Evolutionary conservation across 2,113 vertebrate genomes (phyloP).

Genomic region (Beaufortia kweichowensis): DNA sequence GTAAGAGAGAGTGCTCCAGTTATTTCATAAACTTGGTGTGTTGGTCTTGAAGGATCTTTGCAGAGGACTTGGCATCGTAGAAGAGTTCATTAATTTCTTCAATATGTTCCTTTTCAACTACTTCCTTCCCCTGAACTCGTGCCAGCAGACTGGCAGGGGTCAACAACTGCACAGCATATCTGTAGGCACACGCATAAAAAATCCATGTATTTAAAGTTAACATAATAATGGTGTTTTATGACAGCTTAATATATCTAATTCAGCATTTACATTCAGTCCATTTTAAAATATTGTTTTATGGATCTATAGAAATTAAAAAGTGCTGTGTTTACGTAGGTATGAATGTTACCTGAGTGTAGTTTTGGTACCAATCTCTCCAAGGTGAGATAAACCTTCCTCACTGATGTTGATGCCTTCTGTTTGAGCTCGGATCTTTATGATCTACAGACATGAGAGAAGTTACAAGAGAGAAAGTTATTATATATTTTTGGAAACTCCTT

Average conservation of each 20-base stretch:
- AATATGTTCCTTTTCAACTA: conserved; percentile 92
- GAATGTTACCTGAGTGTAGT: conserved; percentile 87
- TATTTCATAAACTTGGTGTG: conserved; percentile 98
- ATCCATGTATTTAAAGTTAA: too few relatives aligned
- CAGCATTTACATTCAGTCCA: too few relatives aligned
- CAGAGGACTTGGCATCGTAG: conserved; percentile 97
- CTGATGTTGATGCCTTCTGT: conserved; percentile 92
- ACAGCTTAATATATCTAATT: neutral
- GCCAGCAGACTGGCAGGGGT: conserved; percentile 92
- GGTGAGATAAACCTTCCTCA: conserved; percentile 88
- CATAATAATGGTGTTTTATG: neutral
- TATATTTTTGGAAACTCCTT: too few relatives aligned
- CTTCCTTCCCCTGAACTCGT: conserved; percentile 93
- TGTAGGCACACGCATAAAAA: conserved; percentile 57
- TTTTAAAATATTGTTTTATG: too few relatives aligned
- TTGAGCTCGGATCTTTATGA: conserved; percentile 96
- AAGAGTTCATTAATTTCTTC: conserved; percentile 98
- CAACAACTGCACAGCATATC: conserved; percentile 92
- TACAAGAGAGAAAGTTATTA: too few relatives aligned
- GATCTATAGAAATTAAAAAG: neutral
- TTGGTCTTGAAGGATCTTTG: conserved; percentile 96
- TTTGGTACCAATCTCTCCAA: conserved; percentile 95
- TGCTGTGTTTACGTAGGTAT: conserved; percentile 11
- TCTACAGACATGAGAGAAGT: conserved; percentile 69
- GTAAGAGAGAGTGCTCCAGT: neutral